A percentile compares a stretch with the other conserved stretches of the same genome.
Conservation (phyloP, 2,888 invertebrate genomes). For the Teleogryllus oceanicus region DNA sequence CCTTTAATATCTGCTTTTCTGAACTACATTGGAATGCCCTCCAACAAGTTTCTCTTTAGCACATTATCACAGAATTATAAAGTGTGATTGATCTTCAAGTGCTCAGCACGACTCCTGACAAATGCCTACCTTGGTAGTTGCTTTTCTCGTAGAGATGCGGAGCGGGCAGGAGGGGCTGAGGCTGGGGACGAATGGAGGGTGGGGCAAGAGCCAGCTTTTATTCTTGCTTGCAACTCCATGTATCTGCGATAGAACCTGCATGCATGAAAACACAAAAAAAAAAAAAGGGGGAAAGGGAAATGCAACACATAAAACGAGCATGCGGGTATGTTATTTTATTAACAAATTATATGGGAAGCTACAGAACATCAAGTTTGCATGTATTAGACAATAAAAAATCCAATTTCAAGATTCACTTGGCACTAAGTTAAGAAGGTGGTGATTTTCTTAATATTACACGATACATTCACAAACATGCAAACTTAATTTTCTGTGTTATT, state of each 20-base stretch:
- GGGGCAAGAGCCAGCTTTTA: conserved; percentile 80
- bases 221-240: conserved; percentile 81
- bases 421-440: no score
- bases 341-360: conserved; percentile 23
- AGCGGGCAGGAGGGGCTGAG: conserved; percentile 53
- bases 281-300: conserved; percentile 27
- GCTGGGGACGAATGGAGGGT: conserved; percentile 51
- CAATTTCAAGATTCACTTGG: no score
- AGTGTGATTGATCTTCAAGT: no score
- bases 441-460: no score
- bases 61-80: no score
- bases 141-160: conserved; percentile 58
- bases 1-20: no score
- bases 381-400: neutral
- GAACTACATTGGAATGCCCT: no score
- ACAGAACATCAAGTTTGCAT: conserved; percentile 28
- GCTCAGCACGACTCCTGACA: no score
- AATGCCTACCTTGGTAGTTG: conserved; percentile 43
- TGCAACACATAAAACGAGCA: neutral
- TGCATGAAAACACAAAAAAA: conserved; percentile 34
- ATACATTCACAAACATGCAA: no score
- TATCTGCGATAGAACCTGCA: conserved; percentile 85
- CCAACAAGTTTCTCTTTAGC: no score
- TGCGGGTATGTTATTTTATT: conserved; percentile 8
- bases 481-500: no score